Evolutionary conservation across 1,140 invertebrate species (phyloP), one percentile per base, ranked within the genome.

Genomic region (Paralvinella palmiformis): DNA sequence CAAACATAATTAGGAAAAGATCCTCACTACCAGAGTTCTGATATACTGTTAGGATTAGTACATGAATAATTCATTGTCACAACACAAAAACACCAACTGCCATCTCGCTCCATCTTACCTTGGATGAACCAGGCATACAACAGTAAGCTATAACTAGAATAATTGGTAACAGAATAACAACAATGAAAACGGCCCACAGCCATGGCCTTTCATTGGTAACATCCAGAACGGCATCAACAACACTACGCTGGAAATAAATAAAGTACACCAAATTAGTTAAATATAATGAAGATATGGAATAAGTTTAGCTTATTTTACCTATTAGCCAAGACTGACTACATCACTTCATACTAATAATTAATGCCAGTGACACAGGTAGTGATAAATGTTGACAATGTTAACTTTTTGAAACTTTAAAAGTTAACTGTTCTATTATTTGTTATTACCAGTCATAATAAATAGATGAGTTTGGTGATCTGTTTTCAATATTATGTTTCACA

Each of bases 131-230:
- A 41, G 73, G 68, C 65, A 76, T 73, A 85, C 90, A 94, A 83
- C 89, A 95, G 73, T 87, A 86, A 55, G 86, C 83, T 79, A 92
- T 88, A 68, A 95, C 84, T 69, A 91, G 77, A 67, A 92, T 83
- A 68, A 90, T 84, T 35, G 92, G 87, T 58, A 96, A 78, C 67
- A 89, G 89, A 78, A 90, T 82, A 59, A 88, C 85, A 63, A 96
- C 76, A 69, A 96, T 85, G 79, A 93, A 92, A 58, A 91, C 85
- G 59, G 86, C 90, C 88, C 91, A 96, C 65, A 95, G 84, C 89
- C 92, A 94, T 33, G 95, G 94, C 75, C 92, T 86, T 62, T 91
- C 88, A 70, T 91, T 89, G 63, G 91, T 91, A 70, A 89, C 90
- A 75, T 88, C 87, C 68, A 92, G 83, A 62, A 92, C 80, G 67